Base-by-base conservation (phyloP, 2,888 invertebrate species). In the Oscheius onirici region DNA sequence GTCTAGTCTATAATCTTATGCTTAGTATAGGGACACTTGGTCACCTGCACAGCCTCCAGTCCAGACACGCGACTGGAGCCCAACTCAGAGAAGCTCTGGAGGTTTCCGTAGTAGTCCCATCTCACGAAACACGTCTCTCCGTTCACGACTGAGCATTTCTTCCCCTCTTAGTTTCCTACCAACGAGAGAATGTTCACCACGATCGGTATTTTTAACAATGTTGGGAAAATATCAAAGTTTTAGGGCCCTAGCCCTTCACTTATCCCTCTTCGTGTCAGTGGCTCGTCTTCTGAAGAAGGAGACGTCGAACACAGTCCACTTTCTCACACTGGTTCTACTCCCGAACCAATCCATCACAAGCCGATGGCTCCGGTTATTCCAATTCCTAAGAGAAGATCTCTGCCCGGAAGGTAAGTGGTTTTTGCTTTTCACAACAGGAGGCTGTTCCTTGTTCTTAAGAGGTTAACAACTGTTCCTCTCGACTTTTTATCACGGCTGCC, bases 321-420 rank as follows among this genome's bases (percentile, higher is more conserved):
- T 34, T 77, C 77, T 43, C 77, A 77, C 41, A 77, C 79, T 17
- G 79, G 79, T 11, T 79, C 79, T 0, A 79, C 79, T 11, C 79
- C 79, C 1, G 79, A 79, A 49, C 79, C 79, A 3, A 68, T 71
- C 10, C 69, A 65, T 24, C 17, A 22, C 60, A 54, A 41, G 13
- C 49, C 63, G 8, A 63, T 55, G 13, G 41, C 70, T 41, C 40
- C 49, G 34, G 52, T 69, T 2, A 49, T 57, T 22, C 73, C 73
- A 24, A 73, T 52, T 20, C 73, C 73, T n/a, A 73, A 73, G 51
- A 43, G 73, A 41, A 24, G 73, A 40, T 69, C 73, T 11, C 46
- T 69, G 51, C 72, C 69, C n/a, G 63, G 66, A 34, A 57, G 71
- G 71, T 71, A 11, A 26, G 65, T 46, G 15, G 46, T 17, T 8